phyloP scores from a whole-genome alignment of 37 sponge, comb jelly and placozoan species.

The Aplysina aerophoba region DNA sequence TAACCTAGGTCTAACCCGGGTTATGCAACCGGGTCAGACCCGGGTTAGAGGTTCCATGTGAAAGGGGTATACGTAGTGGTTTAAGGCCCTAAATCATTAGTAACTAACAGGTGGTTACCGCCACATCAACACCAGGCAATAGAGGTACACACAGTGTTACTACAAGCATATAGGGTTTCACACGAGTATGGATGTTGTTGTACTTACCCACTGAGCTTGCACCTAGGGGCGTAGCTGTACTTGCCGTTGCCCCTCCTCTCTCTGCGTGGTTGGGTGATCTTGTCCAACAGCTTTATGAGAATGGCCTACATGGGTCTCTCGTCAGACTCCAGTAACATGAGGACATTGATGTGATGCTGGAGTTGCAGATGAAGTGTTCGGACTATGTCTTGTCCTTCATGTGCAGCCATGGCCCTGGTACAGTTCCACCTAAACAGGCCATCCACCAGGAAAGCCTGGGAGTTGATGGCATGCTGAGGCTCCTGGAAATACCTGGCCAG shows the following conservation, averaged over 20 bases:
- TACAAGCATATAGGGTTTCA: too few species aligned
- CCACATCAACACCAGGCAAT: too few species aligned
- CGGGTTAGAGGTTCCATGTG: too few species aligned
- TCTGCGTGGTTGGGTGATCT: too few species aligned
- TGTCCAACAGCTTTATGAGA: not conserved
- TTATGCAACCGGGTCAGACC: too few species aligned
- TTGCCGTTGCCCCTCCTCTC: too few species aligned
- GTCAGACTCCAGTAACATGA: constrained; percentile 37
- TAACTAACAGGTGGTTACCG: too few species aligned
- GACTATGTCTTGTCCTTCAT: too few species aligned
- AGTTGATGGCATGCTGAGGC: constrained; percentile 44
- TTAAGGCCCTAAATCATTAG: too few species aligned
- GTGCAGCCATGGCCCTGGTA: not conserved
- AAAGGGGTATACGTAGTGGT: too few species aligned
- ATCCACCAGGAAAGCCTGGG: constrained; percentile 42
- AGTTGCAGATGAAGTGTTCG: not conserved
- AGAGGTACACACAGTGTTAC: too few species aligned
- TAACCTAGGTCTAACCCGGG: too few species aligned
- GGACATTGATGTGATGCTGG: not conserved
- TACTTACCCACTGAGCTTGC: not conserved
- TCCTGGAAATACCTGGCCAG: constrained; percentile 43
- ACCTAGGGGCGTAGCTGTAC: not conserved
- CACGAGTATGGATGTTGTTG: not conserved
- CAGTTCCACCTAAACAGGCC: constrained; percentile 48
- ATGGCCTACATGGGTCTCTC: constrained; percentile 24